These are phyloP conservation scores for Amblyjoppa fuscipennis DNA, from an alignment of 2,888 invertebrate genomes.

Conservation along the genomic window DNA sequence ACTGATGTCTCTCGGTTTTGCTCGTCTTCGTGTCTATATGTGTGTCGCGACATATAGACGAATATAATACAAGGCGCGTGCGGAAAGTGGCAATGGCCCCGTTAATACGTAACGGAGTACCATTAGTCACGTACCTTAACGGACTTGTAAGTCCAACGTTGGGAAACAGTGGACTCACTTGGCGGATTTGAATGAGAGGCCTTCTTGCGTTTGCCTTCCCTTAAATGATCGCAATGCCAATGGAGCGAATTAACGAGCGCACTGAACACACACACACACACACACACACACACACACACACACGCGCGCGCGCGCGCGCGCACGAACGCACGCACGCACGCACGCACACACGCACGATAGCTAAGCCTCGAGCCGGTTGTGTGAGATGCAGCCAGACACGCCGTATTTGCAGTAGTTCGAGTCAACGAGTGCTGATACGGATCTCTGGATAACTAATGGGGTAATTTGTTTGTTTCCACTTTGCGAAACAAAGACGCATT, in stretches of 20 bases:
- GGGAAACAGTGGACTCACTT: background rate
- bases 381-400: background rate
- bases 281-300: background rate
- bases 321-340: background rate
- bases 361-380: background rate
- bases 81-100: constrained; percentile 69
- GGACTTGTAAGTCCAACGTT: constrained; percentile 24
- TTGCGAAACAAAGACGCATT: background rate
- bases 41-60: background rate
- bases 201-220: background rate
- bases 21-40: background rate
- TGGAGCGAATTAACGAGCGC: background rate
- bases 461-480: background rate
- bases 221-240: background rate
- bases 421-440: background rate
- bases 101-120: constrained; percentile 68
- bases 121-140: constrained; percentile 65
- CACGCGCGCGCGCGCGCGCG: too few relatives aligned
- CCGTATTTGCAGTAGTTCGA: constrained; percentile 4
- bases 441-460: background rate
- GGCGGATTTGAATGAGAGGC: background rate
- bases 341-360: too few relatives aligned
- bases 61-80: constrained; percentile 46
- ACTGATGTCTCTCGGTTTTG: constrained; percentile 1
- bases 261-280: background rate